Percentiles rank a stretch among this genome's conserved stretches.
Evolutionary conservation across 2,888 invertebrate species (phyloP).

Genomic region (Apamea sordens): DNA sequence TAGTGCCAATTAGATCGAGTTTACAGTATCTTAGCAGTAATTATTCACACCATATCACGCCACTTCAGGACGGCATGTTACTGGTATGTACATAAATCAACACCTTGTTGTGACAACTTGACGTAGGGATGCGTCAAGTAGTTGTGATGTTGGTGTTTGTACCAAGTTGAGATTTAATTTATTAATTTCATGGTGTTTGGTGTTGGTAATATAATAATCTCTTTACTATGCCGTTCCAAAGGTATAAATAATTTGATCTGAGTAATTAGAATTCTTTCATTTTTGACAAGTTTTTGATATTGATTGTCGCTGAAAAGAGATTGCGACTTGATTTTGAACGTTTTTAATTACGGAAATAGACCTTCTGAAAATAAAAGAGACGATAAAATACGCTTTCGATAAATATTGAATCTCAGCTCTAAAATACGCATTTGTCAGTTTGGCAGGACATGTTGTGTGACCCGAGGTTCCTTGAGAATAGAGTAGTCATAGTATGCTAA

Average conservation of each 20-base stretch:
- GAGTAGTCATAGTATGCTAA: no score
- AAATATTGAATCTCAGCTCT: not conserved
- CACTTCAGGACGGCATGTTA: constrained; percentile 19
- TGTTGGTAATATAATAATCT: not conserved
- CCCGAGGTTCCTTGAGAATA: no score
- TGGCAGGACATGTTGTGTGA: not conserved
- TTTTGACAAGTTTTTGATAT: not conserved
- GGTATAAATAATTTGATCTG: no score
- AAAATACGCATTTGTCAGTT: no score
- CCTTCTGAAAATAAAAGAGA: not conserved
- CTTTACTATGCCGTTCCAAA: no score
- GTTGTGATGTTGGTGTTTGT: not conserved
- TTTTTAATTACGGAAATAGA: not conserved
- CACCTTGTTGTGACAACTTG: constrained; percentile 15
- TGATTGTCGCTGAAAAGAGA: no score
- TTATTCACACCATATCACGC: constrained; percentile 45
- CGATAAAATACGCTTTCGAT: not conserved
- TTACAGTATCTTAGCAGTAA: constrained; percentile 40
- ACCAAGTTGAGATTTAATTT: not conserved
- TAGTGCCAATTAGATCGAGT: constrained; percentile 34
- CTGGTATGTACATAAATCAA: constrained; percentile 36
- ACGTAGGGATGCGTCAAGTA: not conserved
- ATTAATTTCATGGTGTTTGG: not conserved
- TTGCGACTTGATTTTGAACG: not conserved
- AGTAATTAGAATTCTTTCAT: not conserved